Evolutionary conservation across 2,888 invertebrate genomes (phyloP).

Genomic region (Zaprionus obscuricornis): DNA sequence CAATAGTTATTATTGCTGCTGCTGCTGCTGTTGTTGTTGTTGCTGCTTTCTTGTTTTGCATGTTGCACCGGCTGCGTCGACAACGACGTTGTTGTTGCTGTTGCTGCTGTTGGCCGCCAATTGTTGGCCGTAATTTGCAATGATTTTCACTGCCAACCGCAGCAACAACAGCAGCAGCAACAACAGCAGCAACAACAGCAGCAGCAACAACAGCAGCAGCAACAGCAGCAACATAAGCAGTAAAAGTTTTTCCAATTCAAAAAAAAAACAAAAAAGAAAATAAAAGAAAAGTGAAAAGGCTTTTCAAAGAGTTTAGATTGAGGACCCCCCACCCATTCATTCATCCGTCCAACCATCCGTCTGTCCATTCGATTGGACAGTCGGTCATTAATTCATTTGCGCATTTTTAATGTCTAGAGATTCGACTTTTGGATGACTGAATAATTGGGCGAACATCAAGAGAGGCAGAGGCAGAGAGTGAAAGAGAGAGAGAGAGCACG

Average conservation of each 20-base stretch:
- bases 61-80: conserved; percentile 56
- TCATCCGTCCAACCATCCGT: conserved; percentile 31
- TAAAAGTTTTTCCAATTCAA: conserved; percentile 68
- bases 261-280: conserved; percentile 45
- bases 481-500: neutral
- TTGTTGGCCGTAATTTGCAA: conserved; percentile 64
- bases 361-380: conserved; percentile 32
- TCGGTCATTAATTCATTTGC: conserved; percentile 54
- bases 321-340: conserved; percentile 27
- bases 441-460: conserved; percentile 25
- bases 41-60: conserved; percentile 71
- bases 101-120: conserved; percentile 30
- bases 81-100: neutral
- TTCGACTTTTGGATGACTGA: conserved; percentile 42
- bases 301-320: conserved; percentile 45
- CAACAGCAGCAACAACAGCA: conserved; percentile 21
- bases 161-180: conserved; percentile 39
- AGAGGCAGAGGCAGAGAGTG: conserved; percentile 10
- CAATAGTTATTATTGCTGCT: too few relatives aligned
- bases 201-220: conserved; percentile 14
- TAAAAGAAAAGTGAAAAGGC: conserved; percentile 70
- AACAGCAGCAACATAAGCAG: conserved; percentile 24
- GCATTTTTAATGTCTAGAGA: conserved; percentile 42
- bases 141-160: conserved; percentile 72
- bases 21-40: conserved; percentile 12